A percentile compares a stretch with the other conserved stretches of the same genome.
phyloP scores from a whole-genome alignment of 2,797 vertebrate species.

The Chromobotia macracanthus region DNA sequence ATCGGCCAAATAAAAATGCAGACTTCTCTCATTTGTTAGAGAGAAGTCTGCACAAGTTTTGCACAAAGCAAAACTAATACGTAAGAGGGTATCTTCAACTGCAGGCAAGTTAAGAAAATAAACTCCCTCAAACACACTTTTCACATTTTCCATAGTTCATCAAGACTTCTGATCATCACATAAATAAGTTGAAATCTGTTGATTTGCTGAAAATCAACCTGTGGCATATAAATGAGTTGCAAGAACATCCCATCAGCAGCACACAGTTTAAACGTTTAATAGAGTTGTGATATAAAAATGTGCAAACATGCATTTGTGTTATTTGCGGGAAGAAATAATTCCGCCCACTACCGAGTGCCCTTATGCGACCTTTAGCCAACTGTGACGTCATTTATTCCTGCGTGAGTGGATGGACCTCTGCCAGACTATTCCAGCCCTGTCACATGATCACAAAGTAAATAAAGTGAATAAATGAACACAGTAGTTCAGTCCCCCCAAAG shows the following conservation, averaged over 20 bases:
- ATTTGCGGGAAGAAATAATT: neutral
- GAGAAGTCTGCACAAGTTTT: too few relatives aligned
- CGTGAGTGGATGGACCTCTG: neutral
- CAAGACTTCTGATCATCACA: too few relatives aligned
- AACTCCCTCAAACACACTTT: too few relatives aligned
- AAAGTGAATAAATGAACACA: neutral
- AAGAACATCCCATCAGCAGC: too few relatives aligned
- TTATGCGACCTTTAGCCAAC: constrained; percentile 29
- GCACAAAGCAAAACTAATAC: neutral
- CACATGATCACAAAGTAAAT: constrained; percentile 1
- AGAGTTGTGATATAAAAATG: neutral
- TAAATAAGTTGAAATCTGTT: too few relatives aligned
- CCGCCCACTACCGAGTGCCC: constrained; percentile 5
- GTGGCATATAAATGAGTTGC: too few relatives aligned
- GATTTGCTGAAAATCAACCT: too few relatives aligned
- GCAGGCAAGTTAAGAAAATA: too few relatives aligned
- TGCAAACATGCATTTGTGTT: neutral
- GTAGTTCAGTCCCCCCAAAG: neutral
- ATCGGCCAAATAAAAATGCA: neutral
- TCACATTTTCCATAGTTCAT: too few relatives aligned
- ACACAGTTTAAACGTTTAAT: too few relatives aligned
- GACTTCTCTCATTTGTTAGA: neutral
- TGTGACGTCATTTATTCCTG: constrained; percentile 27
- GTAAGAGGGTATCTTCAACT: too few relatives aligned
- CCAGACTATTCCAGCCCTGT: neutral